Evolutionary conservation across 2,888 invertebrate genomes (phyloP), one percentile per base, ranked within the genome.

Genomic region (Villa cingulata): DNA sequence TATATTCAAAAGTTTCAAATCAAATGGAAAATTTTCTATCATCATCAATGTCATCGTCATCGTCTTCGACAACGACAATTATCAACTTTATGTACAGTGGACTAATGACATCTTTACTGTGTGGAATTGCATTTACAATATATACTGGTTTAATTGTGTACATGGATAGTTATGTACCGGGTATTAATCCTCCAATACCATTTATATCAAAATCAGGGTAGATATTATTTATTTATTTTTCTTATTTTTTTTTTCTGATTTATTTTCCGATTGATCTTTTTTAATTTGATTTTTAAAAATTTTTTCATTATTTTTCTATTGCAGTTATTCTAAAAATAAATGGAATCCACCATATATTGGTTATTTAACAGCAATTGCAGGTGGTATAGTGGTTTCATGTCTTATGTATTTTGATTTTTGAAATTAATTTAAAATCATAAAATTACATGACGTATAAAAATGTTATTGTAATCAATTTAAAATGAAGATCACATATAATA

Each of bases 131-230:
- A 4, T 63, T 73, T 45, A 70, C 73, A n/a, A 64, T 71, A 54
- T 72, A 77, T 54, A 74, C 74, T 9, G 77, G 76, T 70, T 65
- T 70, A 48, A 72, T 79, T 56, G 72, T 78, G 19, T 80, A 77
- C 62, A 67, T 77, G 55, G 79, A 79, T 60, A 79, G 78, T 49
- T 70, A 69, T 55, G 66, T 73, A 41, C 78, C 79, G 1, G 79
- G 79, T 16, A 61, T 75, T 4, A 68, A 71, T 59, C 78, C 79
- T 20, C 77, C 77, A 4, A 71, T 73, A 40, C 77, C 78, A 18
- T 71, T 79, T 52, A 74, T 74, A 20, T 73, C 71, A 54, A 70
- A 70, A 57, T 68, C 54, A 19, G 68, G 73, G 68, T 66, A 57
- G 62, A 59, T 53, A 20, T 9, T 42, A n/a, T 41, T 12, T 15